These are phyloP conservation scores for Zaprionus camerounensis DNA, from an alignment of 1,140 invertebrate species.

Conservation along the genomic window DNA sequence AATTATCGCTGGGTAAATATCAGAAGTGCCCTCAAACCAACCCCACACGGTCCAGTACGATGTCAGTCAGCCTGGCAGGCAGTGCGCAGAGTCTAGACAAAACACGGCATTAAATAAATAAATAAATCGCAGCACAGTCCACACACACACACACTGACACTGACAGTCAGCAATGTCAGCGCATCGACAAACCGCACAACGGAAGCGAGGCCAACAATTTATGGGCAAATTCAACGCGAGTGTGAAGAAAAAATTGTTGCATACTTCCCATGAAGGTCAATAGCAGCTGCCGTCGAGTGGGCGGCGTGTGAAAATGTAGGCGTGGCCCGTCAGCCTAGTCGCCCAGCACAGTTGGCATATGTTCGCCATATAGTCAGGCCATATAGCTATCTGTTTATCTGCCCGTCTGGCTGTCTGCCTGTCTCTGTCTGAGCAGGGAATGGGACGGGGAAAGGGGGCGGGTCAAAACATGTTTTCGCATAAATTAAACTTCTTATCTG, in stretches of 20 bases:
- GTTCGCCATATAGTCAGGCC: constrained; percentile 1
- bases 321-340: constrained; percentile 47
- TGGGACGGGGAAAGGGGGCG: neutral
- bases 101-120: constrained; percentile 82
- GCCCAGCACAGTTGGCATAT: constrained; percentile 24
- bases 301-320: constrained; percentile 54
- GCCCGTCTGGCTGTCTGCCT: constrained; percentile 42
- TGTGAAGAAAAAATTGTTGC: constrained; percentile 52
- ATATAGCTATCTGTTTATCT: constrained; percentile 47
- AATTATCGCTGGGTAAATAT: constrained; percentile 77
- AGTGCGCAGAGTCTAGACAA: constrained; percentile 66
- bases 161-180: constrained; percentile 33
- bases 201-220: constrained; percentile 63
- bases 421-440: constrained; percentile 8
- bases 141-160: constrained; percentile 1
- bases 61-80: constrained; percentile 51
- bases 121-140: constrained; percentile 57
- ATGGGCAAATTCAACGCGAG: constrained; percentile 52
- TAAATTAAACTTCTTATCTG: constrained; percentile 84
- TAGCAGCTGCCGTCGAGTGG: constrained; percentile 31
- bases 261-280: constrained; percentile 65
- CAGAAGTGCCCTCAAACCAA: constrained; percentile 33
- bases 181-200: constrained; percentile 67
- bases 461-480: constrained; percentile 83
- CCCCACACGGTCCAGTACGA: neutral